A percentile compares a stretch with the other conserved stretches of the same genome.
These are phyloP conservation scores for Musca vetustissima DNA, from an alignment of 1,140 invertebrate species.

Conservation along the genomic window DNA sequence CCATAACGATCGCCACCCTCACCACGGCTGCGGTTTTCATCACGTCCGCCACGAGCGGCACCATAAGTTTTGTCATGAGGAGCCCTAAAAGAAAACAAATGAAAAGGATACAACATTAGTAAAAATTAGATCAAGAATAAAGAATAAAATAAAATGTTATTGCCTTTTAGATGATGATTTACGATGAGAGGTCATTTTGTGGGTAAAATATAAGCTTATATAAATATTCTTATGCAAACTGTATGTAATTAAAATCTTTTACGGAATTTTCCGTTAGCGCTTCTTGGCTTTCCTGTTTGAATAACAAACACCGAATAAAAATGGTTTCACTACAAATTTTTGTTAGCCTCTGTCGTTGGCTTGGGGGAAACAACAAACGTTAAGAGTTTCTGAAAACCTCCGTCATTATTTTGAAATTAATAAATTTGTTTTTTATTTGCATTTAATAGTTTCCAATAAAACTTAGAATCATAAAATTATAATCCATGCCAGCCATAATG, in stretches of 20 bases:
- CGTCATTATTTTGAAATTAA: no score
- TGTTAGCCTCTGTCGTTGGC: no score
- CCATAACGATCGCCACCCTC: slow-evolving; percentile 50
- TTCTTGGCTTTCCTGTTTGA: neutral
- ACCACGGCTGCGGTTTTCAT: slow-evolving; percentile 51
- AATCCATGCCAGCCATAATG: no score
- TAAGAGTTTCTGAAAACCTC: no score
- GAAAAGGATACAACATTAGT: neutral
- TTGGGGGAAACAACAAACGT: no score
- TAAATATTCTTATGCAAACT: neutral
- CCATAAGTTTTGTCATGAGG: slow-evolving; percentile 47
- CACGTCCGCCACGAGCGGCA: slow-evolving; percentile 46
- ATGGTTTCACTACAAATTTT: neutral
- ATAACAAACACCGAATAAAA: neutral
- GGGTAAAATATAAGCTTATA: neutral
- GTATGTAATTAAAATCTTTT: neutral
- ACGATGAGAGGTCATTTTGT: no score
- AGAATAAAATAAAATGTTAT: neutral
- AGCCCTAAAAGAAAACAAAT: slow-evolving; percentile 39
- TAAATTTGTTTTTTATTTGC: no score
- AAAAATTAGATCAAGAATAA: neutral
- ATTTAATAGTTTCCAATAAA: no score
- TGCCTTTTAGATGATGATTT: slow-evolving; percentile 7
- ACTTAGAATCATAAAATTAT: no score
- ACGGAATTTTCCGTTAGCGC: neutral